These are phyloP conservation scores for Catharus fuscescens DNA, from an alignment of 2,113 vertebrate species.

Conservation along the genomic window DNA sequence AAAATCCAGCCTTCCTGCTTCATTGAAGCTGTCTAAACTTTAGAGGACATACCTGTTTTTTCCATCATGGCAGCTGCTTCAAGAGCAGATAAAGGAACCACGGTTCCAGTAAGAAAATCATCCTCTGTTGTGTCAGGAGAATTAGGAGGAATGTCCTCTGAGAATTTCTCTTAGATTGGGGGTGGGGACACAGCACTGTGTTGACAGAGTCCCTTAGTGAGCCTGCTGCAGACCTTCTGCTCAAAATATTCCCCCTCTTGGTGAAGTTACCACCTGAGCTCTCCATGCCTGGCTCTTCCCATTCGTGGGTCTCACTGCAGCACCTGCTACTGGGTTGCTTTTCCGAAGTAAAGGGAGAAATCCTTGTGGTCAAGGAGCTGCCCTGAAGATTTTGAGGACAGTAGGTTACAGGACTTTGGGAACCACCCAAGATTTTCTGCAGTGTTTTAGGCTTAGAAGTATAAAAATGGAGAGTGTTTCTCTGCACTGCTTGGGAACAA, in stretches of 20 bases:
- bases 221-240: neutral
- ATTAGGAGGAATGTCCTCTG: neutral
- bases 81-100: neutral
- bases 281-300: neutral
- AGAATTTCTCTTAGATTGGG: neutral
- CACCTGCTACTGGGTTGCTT: rapidly evolving
- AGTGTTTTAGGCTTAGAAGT: neutral
- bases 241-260: neutral
- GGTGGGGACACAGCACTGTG: neutral
- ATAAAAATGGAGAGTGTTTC: neutral
- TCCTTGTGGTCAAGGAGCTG: neutral
- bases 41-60: neutral
- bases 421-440: neutral
- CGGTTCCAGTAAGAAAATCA: neutral
- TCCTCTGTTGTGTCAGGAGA: neutral
- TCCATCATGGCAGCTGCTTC: neutral
- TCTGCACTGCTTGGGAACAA: neutral
- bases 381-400: neutral
- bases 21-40: neutral
- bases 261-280: rapidly evolving
- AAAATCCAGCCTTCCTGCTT: neutral
- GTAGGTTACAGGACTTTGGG: neutral
- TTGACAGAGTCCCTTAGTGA: neutral
- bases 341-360: neutral
- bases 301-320: rapidly evolving